Base-by-base conservation (phyloP, 2,888 invertebrate genomes). In the Drosophila niveifrons region DNA sequence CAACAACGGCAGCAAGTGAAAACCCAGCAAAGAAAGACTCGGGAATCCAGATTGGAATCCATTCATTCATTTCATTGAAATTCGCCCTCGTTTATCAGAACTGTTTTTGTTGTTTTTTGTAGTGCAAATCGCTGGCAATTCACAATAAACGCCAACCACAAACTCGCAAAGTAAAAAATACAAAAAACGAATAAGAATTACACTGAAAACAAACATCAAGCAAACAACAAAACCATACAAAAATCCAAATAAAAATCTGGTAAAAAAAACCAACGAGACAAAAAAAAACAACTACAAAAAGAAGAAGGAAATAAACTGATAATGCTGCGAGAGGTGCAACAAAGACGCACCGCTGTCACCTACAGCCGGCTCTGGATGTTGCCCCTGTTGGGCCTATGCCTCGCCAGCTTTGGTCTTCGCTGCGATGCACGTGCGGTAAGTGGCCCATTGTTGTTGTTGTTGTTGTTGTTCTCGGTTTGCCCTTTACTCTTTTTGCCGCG, bases 351-450 rank as follows among this genome's bases (percentile, higher is more conserved):
- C 66, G 65, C 56, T 47, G 52, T 46, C 63, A 44, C 39, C 36
- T 13, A 34, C 48, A 41, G 63, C 59, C 80, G 74, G 31, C 59
- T 80, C 23, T 83, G 87, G 78, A 64, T 78, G 76, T 58, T 81
- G 34, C 57, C 88, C 57, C 59, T 90, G 41, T 50, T 88, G 73
- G 90, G 90, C 73, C 71, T 91, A 66, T 76, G 85, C 79, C 75
- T 85, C 63, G 78, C 79, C 75, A 82, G 82, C 75, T 76, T 82
- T 29, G 67, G 53, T 31, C 28, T 83, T 34, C 87, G 75, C 55
- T 90, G 90, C 75, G 91, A 91, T 80, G 91, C 91, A 71, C 87
- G 91, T 84, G 91, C 91, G 89, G 91, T 91, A 86, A 91, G 90
- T 91, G 46, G 23, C 59, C 36, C 2, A 3, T 13, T 15, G 8